Evolutionary conservation across 2,888 invertebrate genomes (phyloP).

Genomic region (Lasioglossum oenotherae): DNA sequence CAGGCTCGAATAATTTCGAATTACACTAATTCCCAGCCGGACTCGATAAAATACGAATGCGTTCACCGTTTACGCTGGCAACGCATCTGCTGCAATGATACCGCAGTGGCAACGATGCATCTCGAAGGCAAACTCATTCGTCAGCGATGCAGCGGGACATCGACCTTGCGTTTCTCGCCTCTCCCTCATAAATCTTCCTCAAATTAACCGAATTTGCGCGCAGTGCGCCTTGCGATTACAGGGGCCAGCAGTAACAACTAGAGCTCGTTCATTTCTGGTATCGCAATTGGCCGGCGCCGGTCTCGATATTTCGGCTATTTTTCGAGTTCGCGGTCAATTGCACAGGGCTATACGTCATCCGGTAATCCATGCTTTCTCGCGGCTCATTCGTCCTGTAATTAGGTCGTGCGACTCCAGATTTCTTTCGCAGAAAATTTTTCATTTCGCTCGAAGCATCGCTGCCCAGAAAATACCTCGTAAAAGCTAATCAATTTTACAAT

Average conservation of each 20-base stretch:
- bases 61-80: not conserved
- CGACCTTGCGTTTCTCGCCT: conserved; percentile 33
- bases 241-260: not conserved
- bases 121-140: conserved; percentile 22
- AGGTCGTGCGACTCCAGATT: not conserved
- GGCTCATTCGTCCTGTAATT: not conserved
- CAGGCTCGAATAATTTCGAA: not conserved
- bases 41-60: not conserved
- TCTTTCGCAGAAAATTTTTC: not conserved
- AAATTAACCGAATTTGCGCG: conserved; percentile 50
- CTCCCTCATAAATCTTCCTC: conserved; percentile 38
- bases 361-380: not conserved
- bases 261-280: conserved; percentile 32
- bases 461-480: not conserved
- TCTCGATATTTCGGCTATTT: conserved; percentile 7
- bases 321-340: not conserved
- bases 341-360: not conserved
- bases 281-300: conserved; percentile 14
- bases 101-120: not conserved
- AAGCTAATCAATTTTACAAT: not conserved
- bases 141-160: conserved; percentile 30
- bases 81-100: not conserved
- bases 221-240: conserved; percentile 33
- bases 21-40: not conserved
- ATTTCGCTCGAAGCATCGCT: not conserved